Conservation (phyloP, 2,888 invertebrate species). For the Epistrophella euchroma region DNA sequence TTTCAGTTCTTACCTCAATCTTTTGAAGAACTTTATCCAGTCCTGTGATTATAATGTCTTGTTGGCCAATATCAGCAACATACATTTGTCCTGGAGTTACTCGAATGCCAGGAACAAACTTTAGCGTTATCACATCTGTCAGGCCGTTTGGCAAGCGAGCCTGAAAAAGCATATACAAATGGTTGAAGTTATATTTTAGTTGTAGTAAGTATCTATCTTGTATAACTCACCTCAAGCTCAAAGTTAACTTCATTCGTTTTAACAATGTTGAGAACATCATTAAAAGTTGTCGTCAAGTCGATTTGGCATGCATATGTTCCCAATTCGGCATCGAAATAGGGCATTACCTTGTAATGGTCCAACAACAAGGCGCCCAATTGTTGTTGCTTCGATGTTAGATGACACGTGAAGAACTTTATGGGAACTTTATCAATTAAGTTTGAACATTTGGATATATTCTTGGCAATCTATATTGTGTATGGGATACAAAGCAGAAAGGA, state of each 20-base stretch:
- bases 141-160: slow-evolving; percentile 81
- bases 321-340: slow-evolving; percentile 80
- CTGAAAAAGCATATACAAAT: slow-evolving; percentile 76
- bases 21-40: slow-evolving; percentile 86
- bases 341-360: slow-evolving; percentile 80
- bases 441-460: slow-evolving; percentile 81
- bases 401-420: slow-evolving; percentile 81
- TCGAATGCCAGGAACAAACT: slow-evolving; percentile 83
- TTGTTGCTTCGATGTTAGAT: slow-evolving; percentile 80
- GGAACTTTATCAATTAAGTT: slow-evolving; percentile 79
- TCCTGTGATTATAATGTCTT: slow-evolving; percentile 85
- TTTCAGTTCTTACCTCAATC: slow-evolving; percentile 82
- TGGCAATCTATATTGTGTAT: slow-evolving; percentile 79
- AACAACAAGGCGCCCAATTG: slow-evolving; percentile 79
- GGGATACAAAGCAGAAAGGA: not conserved
- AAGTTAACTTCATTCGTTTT: slow-evolving; percentile 82
- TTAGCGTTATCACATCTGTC: slow-evolving; percentile 80
- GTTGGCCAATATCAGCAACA: slow-evolving; percentile 79
- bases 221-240: slow-evolving; percentile 81
- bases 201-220: not conserved
- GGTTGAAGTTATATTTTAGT: slow-evolving; percentile 1
- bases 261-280: slow-evolving; percentile 80
- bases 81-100: slow-evolving; percentile 80
- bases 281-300: slow-evolving; percentile 79
- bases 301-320: slow-evolving; percentile 83